Base-by-base conservation (phyloP, 2,888 invertebrate species). In the Tuta absoluta region DNA sequence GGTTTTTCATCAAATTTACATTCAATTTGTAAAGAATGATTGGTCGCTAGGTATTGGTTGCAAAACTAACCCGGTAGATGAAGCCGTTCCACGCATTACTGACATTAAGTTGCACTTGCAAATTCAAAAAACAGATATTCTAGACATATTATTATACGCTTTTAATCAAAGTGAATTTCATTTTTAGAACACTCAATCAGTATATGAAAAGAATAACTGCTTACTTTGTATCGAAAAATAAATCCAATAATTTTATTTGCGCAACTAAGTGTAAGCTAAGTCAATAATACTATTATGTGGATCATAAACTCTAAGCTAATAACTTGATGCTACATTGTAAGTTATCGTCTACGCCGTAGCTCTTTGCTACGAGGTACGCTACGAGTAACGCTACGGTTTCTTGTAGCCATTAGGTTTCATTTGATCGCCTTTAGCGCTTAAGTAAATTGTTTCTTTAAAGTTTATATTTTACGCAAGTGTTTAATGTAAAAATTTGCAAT, bases 401-500 rank as follows among this genome's bases (percentile, higher is more conserved):
- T 63, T 53, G 65, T 59, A 63, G 63, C 56, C 28, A 56, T 63
- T 63, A 63, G 60, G 63, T 65, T 63, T 63, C 65, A 61, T 63
- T 65, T 63, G 65, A 65, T 65, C 41, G 60, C 60, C 14, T 65
- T 63, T 38, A 45, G 37, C 49, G 48, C 62, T 56, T 65, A 63
- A 65, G 63, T 60, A 56, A 59, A 62, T 48, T 65, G 48, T 37
- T 48, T 48, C 56, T 64, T 64, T 61, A 45, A 56, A 53, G 17
- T 48, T 56, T 28, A 37, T 58, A 24, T 48, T 58, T 49, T 21
- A 48, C 23, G 37, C 49, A 58, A 58, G 23, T 28, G 53, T 62
- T 53, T 41, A 8, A 33, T 1, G n/a, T 28, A 17, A 38, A 19
- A 7, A 8, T 19, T 21, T n/a, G 7, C 38, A 23, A 21, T 23